Evolutionary conservation across 2,797 vertebrate genomes (phyloP), one percentile per base, ranked within the genome.

Genomic region (Fringilla coelebs): DNA sequence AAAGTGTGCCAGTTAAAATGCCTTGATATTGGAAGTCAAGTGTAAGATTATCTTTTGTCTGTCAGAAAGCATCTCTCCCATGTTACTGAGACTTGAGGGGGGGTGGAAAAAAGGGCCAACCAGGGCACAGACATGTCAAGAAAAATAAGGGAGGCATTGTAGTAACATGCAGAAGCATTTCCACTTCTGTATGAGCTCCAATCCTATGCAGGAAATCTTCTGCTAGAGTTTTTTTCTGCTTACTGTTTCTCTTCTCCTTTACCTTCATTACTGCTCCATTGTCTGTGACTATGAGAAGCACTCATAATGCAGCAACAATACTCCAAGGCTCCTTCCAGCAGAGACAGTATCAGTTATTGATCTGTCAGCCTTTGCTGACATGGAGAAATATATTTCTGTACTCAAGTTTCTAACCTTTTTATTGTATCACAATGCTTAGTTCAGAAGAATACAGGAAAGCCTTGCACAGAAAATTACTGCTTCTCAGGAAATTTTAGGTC

Each of bases 11-110:
- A 98, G 98, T 99, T 99, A 99, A 99, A 99, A 99, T 98, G 98
- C 99, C 98, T 99, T 98, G 98, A 99, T 99, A 99, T 98, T 98
- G 98, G 98, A 98, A 99, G 98, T 99, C 99, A 99, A 99, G 98
- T 99, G 98, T 98, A 98, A 99, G 98, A 99, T 99, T 99, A 99
- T 99, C 98, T 99, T 99, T 98, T 98, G 98, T 98, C 97, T 98
- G 98, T 99, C 99, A 99, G 98, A 99, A 99, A 99, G 98, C 98
- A 98, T 99, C 97, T 98, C 98, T 98, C 97, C 97, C 75, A 79
- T 98, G 95, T 96, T 98, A 97, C 95, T 83, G 97, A 97, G 95
- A 95, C 85, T 85, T 90, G 85, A 95, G 83, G 60, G 67, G 65
- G 75, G 92, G 65, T 93, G 80, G 91, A 97, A 97, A 98, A 97